A percentile compares a stretch with the other conserved stretches of the same genome.
These are phyloP conservation scores for Drosophila kanekoi DNA, from an alignment of 2,888 invertebrate species.

Conservation along the genomic window DNA sequence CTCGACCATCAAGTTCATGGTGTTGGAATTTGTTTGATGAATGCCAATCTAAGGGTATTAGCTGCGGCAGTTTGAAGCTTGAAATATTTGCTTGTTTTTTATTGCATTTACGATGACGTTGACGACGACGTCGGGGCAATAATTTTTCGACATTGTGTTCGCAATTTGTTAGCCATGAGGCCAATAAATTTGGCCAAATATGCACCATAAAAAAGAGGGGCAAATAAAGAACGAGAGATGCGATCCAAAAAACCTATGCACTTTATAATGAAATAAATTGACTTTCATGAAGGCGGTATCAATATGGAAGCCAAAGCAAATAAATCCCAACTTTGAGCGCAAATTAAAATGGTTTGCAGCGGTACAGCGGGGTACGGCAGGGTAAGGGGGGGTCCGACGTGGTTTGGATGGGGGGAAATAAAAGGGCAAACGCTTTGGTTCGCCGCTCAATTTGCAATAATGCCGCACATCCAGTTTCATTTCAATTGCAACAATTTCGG, in stretches of 20 bases:
- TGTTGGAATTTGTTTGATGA: neutral
- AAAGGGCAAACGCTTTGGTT: slow-evolving; percentile 45
- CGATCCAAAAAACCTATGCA: slow-evolving; percentile 63
- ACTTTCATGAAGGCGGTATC: slow-evolving; percentile 63
- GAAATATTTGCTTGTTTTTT: slow-evolving; percentile 38
- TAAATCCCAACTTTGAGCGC: slow-evolving; percentile 63
- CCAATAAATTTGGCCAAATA: slow-evolving; percentile 73
- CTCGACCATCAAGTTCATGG: neutral
- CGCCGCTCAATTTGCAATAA: slow-evolving; percentile 64
- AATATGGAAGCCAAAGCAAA: slow-evolving; percentile 61
- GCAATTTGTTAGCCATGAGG: slow-evolving; percentile 74
- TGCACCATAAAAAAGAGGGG: slow-evolving; percentile 55
- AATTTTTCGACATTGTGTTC: slow-evolving; percentile 71
- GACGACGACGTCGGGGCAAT: slow-evolving; percentile 51
- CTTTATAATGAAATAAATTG: slow-evolving; percentile 78
- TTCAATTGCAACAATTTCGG: slow-evolving; percentile 64
- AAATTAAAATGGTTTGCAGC: slow-evolving; percentile 64
- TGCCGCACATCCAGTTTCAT: slow-evolving; percentile 55
- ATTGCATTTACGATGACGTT: slow-evolving; percentile 52
- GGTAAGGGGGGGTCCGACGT: neutral
- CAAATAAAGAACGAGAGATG: slow-evolving; percentile 17
- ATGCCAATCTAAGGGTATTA: slow-evolving; percentile 10
- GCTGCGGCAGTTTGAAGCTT: neutral
- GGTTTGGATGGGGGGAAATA: slow-evolving; percentile 5
- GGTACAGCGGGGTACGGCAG: neutral